These are phyloP conservation scores for Glaucopsyche alexis DNA, from an alignment of 2,888 invertebrate genomes.

Conservation along the genomic window DNA sequence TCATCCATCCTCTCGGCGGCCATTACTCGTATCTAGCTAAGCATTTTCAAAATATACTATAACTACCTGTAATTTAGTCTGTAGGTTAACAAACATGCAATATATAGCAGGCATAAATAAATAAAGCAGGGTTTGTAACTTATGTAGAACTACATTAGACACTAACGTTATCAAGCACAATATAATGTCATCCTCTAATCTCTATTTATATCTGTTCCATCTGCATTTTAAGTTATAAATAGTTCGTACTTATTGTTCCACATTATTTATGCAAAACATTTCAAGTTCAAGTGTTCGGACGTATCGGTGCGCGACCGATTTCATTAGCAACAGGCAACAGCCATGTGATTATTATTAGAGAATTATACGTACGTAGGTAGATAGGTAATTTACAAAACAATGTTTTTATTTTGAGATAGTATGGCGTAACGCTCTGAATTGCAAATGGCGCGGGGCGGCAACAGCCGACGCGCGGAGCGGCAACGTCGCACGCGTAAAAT, in stretches of 20 bases:
- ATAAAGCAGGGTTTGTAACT: too few species aligned
- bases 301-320: conserved; percentile 30
- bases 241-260: background rate
- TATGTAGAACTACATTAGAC: too few species aligned
- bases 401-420: conserved; percentile 37
- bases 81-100: too few species aligned
- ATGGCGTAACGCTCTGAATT: conserved; percentile 39
- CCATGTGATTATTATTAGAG: conserved; percentile 24
- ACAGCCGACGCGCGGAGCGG: conserved; percentile 52
- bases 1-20: too few species aligned
- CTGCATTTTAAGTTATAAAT: background rate
- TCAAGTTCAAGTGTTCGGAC: conserved; percentile 31
- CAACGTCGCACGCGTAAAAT: conserved; percentile 55
- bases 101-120: too few species aligned
- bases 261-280: conserved; percentile 21
- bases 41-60: too few species aligned
- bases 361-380: conserved; percentile 19
- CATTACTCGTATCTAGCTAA: too few species aligned
- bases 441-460: conserved; percentile 55
- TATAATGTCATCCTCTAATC: background rate
- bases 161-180: too few species aligned
- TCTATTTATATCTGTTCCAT: background rate
- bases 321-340: conserved; percentile 27
- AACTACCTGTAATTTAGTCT: too few species aligned
- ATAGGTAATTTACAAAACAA: conserved; percentile 30